These are phyloP conservation scores for Galagoides demidoff DNA, from an alignment of 2,797 vertebrate genomes.

Conservation along the genomic window DNA sequence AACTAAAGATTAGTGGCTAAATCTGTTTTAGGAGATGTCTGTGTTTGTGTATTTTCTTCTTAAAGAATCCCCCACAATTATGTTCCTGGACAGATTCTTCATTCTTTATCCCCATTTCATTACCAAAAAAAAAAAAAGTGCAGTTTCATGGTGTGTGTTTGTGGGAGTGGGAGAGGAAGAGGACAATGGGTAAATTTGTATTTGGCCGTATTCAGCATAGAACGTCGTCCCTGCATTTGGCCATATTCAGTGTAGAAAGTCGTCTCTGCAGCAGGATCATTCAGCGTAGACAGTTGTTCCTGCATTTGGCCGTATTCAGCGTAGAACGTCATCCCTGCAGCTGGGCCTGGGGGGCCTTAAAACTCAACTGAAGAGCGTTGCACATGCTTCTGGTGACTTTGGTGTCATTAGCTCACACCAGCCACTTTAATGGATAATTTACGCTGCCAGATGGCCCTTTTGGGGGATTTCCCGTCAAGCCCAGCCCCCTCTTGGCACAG, in stretches of 20 bases:
- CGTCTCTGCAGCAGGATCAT: too few relatives aligned
- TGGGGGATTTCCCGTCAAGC: constrained; percentile 76
- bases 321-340: constrained; percentile 71
- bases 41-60: background rate
- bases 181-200: constrained; percentile 26
- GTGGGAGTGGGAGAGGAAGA: background rate
- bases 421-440: constrained; percentile 78
- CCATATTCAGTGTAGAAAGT: too few relatives aligned
- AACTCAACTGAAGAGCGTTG: constrained; percentile 65
- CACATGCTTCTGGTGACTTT: constrained; percentile 76
- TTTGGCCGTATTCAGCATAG: too few relatives aligned
- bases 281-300: too few relatives aligned
- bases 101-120: background rate
- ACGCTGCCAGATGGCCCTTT: constrained; percentile 79
- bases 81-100: background rate
- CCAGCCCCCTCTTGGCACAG: constrained; percentile 78
- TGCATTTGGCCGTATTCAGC: constrained; percentile 55
- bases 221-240: too few relatives aligned
- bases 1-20: background rate
- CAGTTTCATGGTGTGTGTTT: constrained; percentile 44
- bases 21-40: background rate
- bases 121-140: constrained; percentile 20
- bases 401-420: constrained; percentile 76
- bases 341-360: constrained; percentile 76
- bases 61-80: background rate